These are phyloP conservation scores for Tor tambroides DNA, from an alignment of 2,113 vertebrate species.

Conservation along the genomic window DNA sequence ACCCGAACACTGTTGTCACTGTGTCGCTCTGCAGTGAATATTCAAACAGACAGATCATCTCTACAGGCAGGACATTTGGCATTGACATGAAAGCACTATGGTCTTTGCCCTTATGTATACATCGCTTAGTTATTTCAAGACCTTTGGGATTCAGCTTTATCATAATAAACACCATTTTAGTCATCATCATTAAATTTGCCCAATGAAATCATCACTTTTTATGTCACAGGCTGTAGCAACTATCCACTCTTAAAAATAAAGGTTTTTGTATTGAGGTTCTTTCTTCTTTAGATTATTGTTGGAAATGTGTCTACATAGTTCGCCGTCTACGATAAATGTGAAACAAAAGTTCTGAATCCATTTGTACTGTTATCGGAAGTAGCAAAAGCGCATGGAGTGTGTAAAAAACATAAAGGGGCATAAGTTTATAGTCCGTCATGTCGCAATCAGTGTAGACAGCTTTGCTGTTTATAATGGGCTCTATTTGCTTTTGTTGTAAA, in stretches of 20 bases:
- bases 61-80: constrained; percentile 50
- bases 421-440: background rate
- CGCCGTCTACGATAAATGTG: background rate
- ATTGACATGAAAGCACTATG: constrained; percentile 71
- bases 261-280: background rate
- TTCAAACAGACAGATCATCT: background rate
- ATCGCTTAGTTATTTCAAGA: constrained; percentile 57
- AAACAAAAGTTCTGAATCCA: background rate
- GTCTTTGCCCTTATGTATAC: constrained; percentile 69
- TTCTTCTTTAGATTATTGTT: background rate
- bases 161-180: background rate
- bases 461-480: background rate
- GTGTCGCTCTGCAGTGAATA: background rate
- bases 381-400: background rate
- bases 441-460: background rate
- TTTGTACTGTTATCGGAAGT: background rate
- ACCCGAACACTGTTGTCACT: background rate
- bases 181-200: background rate
- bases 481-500: background rate
- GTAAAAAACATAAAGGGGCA: background rate
- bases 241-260: constrained; percentile 7
- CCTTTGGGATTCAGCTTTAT: constrained; percentile 41
- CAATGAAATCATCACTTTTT: background rate
- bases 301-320: no score
- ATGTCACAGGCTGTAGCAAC: background rate